Evolutionary conservation across 2,113 vertebrate genomes (phyloP).

Genomic region (Neoarius graeffei): DNA sequence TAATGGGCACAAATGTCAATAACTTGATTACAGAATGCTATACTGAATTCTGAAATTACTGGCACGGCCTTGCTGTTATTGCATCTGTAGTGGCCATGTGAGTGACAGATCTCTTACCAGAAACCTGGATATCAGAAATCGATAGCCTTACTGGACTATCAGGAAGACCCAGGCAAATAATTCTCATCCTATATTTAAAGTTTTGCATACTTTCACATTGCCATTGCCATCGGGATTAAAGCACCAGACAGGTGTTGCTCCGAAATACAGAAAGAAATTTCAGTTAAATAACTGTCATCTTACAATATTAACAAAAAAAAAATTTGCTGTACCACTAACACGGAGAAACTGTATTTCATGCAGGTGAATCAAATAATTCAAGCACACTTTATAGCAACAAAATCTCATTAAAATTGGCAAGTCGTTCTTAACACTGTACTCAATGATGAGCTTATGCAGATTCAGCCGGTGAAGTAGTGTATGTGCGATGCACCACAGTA

Average conservation of each 20-base stretch:
- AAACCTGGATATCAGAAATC: neutral
- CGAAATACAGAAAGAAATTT: neutral
- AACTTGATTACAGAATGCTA: neutral
- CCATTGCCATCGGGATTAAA: slow-evolving; percentile 15
- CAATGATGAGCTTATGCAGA: neutral
- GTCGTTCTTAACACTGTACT: neutral
- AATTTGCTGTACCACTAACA: neutral
- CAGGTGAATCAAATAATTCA: neutral
- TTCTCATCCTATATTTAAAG: neutral
- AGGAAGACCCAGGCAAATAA: neutral
- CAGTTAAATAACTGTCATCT: neutral
- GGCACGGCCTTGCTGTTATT: neutral
- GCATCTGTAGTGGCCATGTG: neutral
- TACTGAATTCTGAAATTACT: neutral
- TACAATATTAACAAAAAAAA: slow-evolving; percentile 6
- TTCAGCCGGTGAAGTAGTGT: neutral
- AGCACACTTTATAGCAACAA: neutral
- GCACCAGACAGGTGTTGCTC: neutral
- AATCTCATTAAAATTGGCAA: neutral
- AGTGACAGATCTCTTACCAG: neutral
- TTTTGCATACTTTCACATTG: slow-evolving; percentile 16
- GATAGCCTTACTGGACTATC: neutral
- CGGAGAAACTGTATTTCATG: neutral
- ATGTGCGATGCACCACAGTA: neutral
- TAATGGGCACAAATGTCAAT: neutral